Evolutionary conservation across 2,113 vertebrate species (phyloP).

Genomic region (Microtus richardsoni): DNA sequence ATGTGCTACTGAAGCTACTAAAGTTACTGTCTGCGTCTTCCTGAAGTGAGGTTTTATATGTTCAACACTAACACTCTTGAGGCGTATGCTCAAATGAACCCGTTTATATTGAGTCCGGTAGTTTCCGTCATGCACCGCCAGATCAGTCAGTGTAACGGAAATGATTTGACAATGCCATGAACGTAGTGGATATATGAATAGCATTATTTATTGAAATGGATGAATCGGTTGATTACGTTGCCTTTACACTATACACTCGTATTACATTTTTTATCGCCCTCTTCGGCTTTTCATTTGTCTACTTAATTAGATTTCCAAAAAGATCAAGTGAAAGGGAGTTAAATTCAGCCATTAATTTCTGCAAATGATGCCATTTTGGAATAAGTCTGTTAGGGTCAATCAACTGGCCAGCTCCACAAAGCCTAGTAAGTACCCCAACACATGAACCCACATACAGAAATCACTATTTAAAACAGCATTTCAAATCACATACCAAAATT

Average conservation of each 20-base stretch:
- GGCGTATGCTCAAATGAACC: slow-evolving; percentile 38
- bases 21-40: not conserved
- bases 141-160: not conserved
- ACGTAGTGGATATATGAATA: slow-evolving; percentile 13
- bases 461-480: not conserved
- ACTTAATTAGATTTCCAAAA: slow-evolving; percentile 22
- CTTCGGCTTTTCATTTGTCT: not conserved
- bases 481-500: slow-evolving; percentile 6
- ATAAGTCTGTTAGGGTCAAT: slow-evolving; percentile 5
- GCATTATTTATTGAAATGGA: slow-evolving; percentile 48
- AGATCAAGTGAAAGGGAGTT: not conserved
- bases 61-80: slow-evolving; percentile 39
- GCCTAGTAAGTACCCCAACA: not conserved
- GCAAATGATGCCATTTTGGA: not conserved
- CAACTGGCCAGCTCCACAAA: not conserved
- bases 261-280: not conserved
- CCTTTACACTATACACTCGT: not conserved
- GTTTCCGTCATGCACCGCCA: not conserved
- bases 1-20: slow-evolving; percentile 30
- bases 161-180: not conserved
- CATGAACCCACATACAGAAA: not conserved
- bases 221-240: not conserved
- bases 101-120: not conserved
- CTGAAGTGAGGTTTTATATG: slow-evolving; percentile 47
- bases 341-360: slow-evolving; percentile 37